phyloP scores from a whole-genome alignment of 2,888 invertebrate genomes.

The Papilio protenor region DNA sequence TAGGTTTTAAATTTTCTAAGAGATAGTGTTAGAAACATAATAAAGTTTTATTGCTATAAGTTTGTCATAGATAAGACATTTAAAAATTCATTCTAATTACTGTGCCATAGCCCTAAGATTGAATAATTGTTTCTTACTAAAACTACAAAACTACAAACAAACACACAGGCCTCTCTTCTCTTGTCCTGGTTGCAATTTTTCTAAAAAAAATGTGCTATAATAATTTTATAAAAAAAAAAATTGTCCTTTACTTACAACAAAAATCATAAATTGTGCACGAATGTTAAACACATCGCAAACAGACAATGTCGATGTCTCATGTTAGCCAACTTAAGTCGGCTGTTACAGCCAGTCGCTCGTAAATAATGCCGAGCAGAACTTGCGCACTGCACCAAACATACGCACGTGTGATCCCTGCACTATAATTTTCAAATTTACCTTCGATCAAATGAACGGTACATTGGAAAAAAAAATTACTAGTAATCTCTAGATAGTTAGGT shows the following conservation, averaged over 20 bases:
- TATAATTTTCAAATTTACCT: constrained; percentile 42
- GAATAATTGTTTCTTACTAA: too few species aligned
- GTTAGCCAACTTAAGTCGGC: constrained; percentile 25
- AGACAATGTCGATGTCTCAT: constrained; percentile 22
- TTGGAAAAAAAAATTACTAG: background rate
- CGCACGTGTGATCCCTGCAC: constrained; percentile 38
- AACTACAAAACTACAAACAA: too few species aligned
- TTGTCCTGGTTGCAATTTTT: too few species aligned
- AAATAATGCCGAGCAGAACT: constrained; percentile 36
- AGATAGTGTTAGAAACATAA: too few species aligned
- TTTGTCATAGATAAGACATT: too few species aligned
- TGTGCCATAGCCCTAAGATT: too few species aligned
- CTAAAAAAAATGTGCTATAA: too few species aligned
- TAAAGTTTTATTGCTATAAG: too few species aligned
- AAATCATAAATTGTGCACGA: background rate
- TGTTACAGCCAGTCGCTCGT: constrained; percentile 33
- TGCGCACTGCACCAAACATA: constrained; percentile 43
- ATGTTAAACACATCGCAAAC: background rate
- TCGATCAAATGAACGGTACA: constrained; percentile 3
- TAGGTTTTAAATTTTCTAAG: too few species aligned
- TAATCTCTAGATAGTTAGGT: too few species aligned
- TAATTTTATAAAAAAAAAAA: background rate
- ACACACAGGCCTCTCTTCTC: too few species aligned
- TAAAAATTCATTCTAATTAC: too few species aligned
- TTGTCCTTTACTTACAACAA: background rate